phyloP scores from a whole-genome alignment of 2,888 invertebrate genomes.

The Diarsia rubi region DNA sequence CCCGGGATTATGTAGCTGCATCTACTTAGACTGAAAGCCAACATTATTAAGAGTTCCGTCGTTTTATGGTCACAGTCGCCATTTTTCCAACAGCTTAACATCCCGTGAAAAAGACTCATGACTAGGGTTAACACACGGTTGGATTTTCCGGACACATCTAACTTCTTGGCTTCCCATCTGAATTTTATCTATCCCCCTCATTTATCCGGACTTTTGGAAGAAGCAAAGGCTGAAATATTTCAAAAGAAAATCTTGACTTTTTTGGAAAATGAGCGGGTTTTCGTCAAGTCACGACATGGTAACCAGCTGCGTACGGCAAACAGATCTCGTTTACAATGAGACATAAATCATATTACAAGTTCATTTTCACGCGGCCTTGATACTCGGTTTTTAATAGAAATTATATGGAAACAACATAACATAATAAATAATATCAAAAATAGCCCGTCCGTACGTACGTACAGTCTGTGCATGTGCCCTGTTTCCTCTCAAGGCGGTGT shows the following conservation, averaged over 20 bases:
- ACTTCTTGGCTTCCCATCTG: neutral
- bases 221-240: neutral
- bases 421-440: constrained; percentile 51
- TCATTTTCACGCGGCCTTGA: constrained; percentile 46
- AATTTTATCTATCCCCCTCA: neutral
- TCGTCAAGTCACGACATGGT: neutral
- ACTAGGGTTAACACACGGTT: neutral
- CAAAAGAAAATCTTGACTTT: neutral
- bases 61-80: neutral
- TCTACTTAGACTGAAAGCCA: no score
- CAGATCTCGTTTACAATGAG: constrained; percentile 47
- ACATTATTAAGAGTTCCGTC: no score
- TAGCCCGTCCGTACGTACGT: constrained; percentile 4
- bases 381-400: constrained; percentile 56
- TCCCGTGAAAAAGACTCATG: constrained; percentile 19
- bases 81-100: neutral
- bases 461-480: constrained; percentile 11
- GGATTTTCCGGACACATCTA: neutral
- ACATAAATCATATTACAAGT: constrained; percentile 61
- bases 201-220: neutral
- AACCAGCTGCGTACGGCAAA: neutral
- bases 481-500: constrained; percentile 25
- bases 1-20: no score
- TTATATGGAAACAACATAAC: constrained; percentile 57
- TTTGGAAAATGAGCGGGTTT: neutral